These are phyloP conservation scores for Pachyrhynchus sulphureomaculatus DNA, from an alignment of 1,140 invertebrate genomes.

Conservation along the genomic window DNA sequence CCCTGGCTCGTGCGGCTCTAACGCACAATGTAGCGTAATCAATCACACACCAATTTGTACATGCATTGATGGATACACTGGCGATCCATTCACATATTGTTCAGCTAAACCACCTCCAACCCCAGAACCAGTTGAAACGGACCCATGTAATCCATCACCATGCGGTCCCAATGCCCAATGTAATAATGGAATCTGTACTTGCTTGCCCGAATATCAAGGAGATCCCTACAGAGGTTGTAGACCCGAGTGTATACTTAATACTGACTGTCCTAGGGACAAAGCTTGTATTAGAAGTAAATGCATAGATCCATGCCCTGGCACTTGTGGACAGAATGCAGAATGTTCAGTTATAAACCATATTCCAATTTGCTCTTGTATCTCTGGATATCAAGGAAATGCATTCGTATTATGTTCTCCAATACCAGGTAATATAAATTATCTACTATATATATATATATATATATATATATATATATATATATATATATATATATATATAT, in stretches of 20 bases:
- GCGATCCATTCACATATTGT: constrained; percentile 67
- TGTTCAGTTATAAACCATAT: constrained; percentile 72
- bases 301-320: constrained; percentile 70
- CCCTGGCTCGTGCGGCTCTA: constrained; percentile 66
- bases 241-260: constrained; percentile 65
- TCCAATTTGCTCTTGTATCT: constrained; percentile 69
- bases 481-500: neutral
- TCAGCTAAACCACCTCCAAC: constrained; percentile 49
- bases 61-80: constrained; percentile 63
- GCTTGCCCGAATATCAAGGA: constrained; percentile 62
- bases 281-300: constrained; percentile 76
- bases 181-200: constrained; percentile 61
- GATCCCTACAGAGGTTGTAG: constrained; percentile 65
- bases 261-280: constrained; percentile 63
- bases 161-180: constrained; percentile 76
- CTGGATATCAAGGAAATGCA: constrained; percentile 69
- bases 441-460: neutral
- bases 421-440: constrained; percentile 49
- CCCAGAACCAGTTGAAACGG: constrained; percentile 45
- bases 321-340: constrained; percentile 68
- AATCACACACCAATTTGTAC: constrained; percentile 65
- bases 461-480: neutral
- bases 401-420: constrained; percentile 62
- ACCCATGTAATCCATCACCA: constrained; percentile 70
- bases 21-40: constrained; percentile 61